Evolutionary conservation across 1,140 invertebrate species (phyloP).

Genomic region (Drosophila albomicans): DNA sequence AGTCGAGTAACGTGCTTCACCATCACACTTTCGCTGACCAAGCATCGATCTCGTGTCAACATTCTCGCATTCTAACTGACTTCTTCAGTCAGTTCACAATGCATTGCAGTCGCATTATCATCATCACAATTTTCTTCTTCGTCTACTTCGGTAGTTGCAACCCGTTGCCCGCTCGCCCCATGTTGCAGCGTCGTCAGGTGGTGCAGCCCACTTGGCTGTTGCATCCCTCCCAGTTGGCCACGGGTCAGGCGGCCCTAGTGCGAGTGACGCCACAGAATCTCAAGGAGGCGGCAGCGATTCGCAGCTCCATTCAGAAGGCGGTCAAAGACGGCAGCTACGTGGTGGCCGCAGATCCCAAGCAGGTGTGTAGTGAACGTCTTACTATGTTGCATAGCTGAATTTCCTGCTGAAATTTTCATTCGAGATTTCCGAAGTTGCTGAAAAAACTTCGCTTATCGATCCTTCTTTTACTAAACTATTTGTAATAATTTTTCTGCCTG

Average conservation of each 20-base stretch:
- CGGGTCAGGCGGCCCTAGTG: slow-evolving; percentile 25
- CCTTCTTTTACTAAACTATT: no score
- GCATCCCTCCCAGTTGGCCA: slow-evolving; percentile 15
- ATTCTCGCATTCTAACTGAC: no score
- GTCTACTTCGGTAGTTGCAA: background rate
- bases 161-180: background rate
- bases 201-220: slow-evolving; percentile 60
- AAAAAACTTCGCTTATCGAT: no score
- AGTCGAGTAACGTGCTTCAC: no score
- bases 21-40: no score
- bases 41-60: no score
- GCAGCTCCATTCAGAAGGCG: slow-evolving; percentile 61
- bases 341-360: slow-evolving; percentile 47
- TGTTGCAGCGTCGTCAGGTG: slow-evolving; percentile 53
- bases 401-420: no score
- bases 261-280: slow-evolving; percentile 60
- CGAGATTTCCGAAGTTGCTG: no score
- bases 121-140: no score
- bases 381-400: no score
- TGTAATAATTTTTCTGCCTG: no score
- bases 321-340: slow-evolving; percentile 57
- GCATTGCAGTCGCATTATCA: slow-evolving; percentile 5
- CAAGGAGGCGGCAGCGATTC: slow-evolving; percentile 38
- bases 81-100: background rate
- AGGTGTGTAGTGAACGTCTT: slow-evolving; percentile 37